A percentile compares a stretch with the other conserved stretches of the same genome.
phyloP scores from a whole-genome alignment of 2,113 vertebrate genomes.

The Pelmatolapia mariae region DNA sequence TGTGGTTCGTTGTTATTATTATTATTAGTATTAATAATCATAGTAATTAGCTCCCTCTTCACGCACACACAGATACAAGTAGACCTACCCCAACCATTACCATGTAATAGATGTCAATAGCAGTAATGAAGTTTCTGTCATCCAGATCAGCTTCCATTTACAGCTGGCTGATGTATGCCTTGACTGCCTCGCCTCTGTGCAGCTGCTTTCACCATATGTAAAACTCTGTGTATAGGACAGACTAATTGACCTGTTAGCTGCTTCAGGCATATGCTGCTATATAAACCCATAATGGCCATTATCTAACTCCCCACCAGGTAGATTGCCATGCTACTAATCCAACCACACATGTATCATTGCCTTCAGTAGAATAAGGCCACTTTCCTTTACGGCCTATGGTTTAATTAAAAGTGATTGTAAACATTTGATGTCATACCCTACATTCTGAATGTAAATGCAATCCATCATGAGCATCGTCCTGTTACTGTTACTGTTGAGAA shows the following conservation, averaged over 20 bases:
- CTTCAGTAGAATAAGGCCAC: constrained; percentile 63
- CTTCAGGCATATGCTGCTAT: constrained; percentile 36
- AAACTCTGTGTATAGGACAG: constrained; percentile 38
- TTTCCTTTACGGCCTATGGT: constrained; percentile 59
- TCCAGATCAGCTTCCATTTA: not conserved
- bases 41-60: not conserved
- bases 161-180: not conserved
- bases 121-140: not conserved
- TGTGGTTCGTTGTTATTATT: not conserved
- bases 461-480: not conserved
- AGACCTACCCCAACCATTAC: not conserved
- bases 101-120: not conserved
- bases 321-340: constrained; percentile 58
- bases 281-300: constrained; percentile 50
- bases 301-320: constrained; percentile 62
- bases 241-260: constrained; percentile 70
- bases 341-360: constrained; percentile 72
- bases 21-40: not conserved
- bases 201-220: constrained; percentile 38
- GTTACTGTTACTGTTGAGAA: not conserved
- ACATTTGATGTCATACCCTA: constrained; percentile 63
- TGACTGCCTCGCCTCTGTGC: not conserved
- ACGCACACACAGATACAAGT: not conserved
- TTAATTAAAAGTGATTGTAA: constrained; percentile 68
- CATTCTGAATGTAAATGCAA: constrained; percentile 43